Evolutionary conservation across 2,113 vertebrate species (phyloP).

Genomic region (Callorhinus ursinus): DNA sequence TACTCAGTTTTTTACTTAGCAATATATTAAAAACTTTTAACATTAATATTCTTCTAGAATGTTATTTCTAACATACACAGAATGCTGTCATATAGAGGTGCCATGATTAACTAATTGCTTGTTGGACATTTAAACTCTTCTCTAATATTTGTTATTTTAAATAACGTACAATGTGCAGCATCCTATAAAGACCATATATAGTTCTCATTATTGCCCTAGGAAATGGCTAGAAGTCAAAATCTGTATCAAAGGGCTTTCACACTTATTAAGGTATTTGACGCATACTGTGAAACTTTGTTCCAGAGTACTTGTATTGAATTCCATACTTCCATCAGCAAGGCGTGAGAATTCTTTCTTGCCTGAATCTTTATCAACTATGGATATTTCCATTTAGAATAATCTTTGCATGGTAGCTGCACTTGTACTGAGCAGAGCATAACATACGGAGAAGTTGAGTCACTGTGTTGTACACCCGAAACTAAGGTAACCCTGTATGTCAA

Average conservation of each 20-base stretch:
- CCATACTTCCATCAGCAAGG: not conserved
- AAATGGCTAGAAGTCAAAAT: slow-evolving; percentile 1
- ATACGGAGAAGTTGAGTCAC: not conserved
- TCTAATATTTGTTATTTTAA: not conserved
- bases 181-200: not conserved
- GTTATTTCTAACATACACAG: not conserved
- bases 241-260: not conserved
- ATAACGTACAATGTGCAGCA: not conserved
- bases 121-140: not conserved
- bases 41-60: not conserved
- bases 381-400: not conserved
- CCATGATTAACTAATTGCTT: not conserved
- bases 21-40: not conserved
- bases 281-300: not conserved
- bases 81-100: not conserved
- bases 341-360: not conserved
- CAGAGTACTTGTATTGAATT: not conserved
- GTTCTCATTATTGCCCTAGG: not conserved
- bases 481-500: not conserved
- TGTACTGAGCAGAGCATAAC: not conserved
- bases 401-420: not conserved
- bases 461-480: not conserved
- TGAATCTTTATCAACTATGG: not conserved
- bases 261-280: not conserved
- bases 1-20: not conserved